Percentiles rank a stretch among this genome's conserved stretches.
phyloP scores from a whole-genome alignment of 2,113 vertebrate species.

The Mugil cephalus region DNA sequence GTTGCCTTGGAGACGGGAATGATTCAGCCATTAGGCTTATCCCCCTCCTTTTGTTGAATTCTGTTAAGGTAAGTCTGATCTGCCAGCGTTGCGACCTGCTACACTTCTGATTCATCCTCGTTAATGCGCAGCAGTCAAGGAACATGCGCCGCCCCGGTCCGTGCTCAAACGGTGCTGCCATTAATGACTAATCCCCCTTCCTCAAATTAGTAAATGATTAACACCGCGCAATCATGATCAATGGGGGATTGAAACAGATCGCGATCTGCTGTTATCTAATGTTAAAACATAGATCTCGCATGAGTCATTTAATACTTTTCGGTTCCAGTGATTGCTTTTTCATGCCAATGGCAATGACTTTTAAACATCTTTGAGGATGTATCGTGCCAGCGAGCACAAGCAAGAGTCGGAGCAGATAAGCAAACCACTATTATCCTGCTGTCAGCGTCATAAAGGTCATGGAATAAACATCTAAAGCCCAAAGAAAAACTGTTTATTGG shows the following conservation, averaged over 20 bases:
- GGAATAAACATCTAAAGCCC: constrained; percentile 64
- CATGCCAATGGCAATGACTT: neutral
- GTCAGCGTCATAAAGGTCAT: constrained; percentile 71
- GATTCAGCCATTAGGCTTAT: constrained; percentile 54
- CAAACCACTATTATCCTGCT: constrained; percentile 40
- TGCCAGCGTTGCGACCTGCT: constrained; percentile 49
- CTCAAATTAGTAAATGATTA: constrained; percentile 29
- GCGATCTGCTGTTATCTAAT: constrained; percentile 2
- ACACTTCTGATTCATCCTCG: constrained; percentile 14
- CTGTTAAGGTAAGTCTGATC: constrained; percentile 43
- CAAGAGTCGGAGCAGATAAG: constrained; percentile 40
- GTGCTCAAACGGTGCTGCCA: neutral
- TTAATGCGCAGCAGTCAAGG: neutral
- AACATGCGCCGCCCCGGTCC: neutral
- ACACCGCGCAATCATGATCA: constrained; percentile 18
- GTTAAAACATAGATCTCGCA: neutral
- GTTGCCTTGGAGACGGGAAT: constrained; percentile 66
- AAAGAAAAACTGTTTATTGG: constrained; percentile 59
- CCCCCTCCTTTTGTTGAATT: constrained; percentile 60
- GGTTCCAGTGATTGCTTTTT: neutral
- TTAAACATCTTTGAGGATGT: neutral
- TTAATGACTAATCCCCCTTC: constrained; percentile 27
- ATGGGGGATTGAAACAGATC: neutral
- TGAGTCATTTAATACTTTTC: neutral
- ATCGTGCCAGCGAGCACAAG: constrained; percentile 9